Evolutionary conservation across 2,113 vertebrate species (phyloP).

Genomic region (Crotalus tigris): DNA sequence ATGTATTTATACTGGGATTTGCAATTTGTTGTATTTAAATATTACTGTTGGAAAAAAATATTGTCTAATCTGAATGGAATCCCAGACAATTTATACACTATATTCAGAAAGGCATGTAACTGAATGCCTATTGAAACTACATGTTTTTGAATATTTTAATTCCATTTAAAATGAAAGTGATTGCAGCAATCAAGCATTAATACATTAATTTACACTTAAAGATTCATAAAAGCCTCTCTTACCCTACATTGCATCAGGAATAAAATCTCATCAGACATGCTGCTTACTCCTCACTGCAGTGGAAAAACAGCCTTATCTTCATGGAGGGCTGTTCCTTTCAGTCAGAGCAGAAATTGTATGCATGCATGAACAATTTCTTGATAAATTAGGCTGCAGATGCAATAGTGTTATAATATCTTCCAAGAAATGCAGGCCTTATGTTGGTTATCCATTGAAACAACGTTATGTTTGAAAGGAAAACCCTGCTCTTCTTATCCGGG

Average conservation of each 20-base stretch:
- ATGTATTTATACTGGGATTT: conserved; percentile 33
- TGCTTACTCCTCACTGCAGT: conserved; percentile 70
- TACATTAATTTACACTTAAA: conserved; percentile 27
- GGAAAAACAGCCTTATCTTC: conserved; percentile 63
- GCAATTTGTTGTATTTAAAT: conserved; percentile 37
- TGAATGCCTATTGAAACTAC: conserved; percentile 29
- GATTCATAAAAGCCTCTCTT: conserved; percentile 61
- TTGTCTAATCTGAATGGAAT: conserved; percentile 19
- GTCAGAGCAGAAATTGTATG: conserved; percentile 48
- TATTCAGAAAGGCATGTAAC: neutral
- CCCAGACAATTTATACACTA: conserved; percentile 34
- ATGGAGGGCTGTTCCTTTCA: conserved; percentile 61
- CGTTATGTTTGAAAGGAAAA: conserved; percentile 38
- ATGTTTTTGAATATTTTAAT: conserved; percentile 16
- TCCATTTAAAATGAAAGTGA: conserved; percentile 27
- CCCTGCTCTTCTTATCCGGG: conserved; percentile 50
- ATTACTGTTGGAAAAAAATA: conserved; percentile 22
- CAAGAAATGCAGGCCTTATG: conserved; percentile 39
- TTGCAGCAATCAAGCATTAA: conserved; percentile 33
- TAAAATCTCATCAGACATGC: conserved; percentile 78
- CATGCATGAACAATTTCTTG: conserved; percentile 45
- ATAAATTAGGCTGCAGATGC: conserved; percentile 44
- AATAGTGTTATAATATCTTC: conserved; percentile 49
- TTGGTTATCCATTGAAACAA: conserved; percentile 60
- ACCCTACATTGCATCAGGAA: conserved; percentile 79